These are phyloP conservation scores for Rutilus rutilus DNA, from an alignment of 2,113 vertebrate genomes.

Conservation along the genomic window DNA sequence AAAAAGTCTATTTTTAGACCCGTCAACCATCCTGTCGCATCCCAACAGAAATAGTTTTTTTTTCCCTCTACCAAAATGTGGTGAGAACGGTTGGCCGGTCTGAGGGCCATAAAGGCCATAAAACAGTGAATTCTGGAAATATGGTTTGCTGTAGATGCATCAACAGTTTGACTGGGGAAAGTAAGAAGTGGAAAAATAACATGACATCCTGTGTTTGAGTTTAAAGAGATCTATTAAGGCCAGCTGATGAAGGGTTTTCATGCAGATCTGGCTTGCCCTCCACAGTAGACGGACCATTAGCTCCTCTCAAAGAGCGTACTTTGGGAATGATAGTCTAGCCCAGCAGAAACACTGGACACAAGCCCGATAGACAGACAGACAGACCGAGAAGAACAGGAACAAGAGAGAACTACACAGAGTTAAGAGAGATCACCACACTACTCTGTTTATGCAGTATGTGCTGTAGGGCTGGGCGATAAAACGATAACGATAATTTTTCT, in stretches of 20 bases:
- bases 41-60: not conserved
- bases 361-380: constrained; percentile 12
- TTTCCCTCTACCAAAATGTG: not conserved
- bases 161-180: constrained; percentile 29
- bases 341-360: constrained; percentile 20
- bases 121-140: constrained; percentile 53
- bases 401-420: not conserved
- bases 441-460: not conserved
- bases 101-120: constrained; percentile 37
- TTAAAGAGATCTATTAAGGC: constrained; percentile 45
- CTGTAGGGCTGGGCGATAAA: no score
- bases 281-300: constrained; percentile 33
- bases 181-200: constrained; percentile 47
- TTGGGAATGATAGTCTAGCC: constrained; percentile 42
- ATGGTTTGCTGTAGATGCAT: constrained; percentile 43
- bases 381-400: not conserved
- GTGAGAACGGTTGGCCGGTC: not conserved
- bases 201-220: constrained; percentile 45
- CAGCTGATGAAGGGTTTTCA: constrained; percentile 46
- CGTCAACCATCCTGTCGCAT: not conserved
- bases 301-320: constrained; percentile 33
- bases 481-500: no score
- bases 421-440: not conserved
- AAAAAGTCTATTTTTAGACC: not conserved
- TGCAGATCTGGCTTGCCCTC: constrained; percentile 31